These are phyloP conservation scores for Coelopa pilipes DNA, from an alignment of 2,888 invertebrate genomes.

Conservation along the genomic window DNA sequence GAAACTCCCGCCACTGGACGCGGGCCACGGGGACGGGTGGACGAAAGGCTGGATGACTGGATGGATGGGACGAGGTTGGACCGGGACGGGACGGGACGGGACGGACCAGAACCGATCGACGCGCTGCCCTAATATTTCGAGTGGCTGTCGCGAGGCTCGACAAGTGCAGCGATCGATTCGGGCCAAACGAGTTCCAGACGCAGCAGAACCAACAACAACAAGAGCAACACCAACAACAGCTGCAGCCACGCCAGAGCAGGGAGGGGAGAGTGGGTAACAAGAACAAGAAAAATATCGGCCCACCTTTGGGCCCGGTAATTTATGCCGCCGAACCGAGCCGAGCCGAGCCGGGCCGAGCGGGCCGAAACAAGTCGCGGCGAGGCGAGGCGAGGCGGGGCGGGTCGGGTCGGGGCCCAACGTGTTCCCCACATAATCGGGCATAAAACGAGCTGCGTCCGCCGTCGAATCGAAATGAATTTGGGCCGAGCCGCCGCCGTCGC, in stretches of 20 bases:
- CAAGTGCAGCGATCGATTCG: slow-evolving; percentile 33
- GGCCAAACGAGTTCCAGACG: slow-evolving; percentile 25
- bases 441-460: slow-evolving; percentile 21
- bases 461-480: too few species aligned
- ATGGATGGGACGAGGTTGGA: background rate
- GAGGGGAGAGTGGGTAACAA: too few species aligned
- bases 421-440: slow-evolving; percentile 30
- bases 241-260: too few species aligned
- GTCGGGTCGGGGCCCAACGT: too few species aligned
- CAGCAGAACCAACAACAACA: too few species aligned
- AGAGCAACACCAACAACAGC: too few species aligned
- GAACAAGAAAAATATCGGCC: slow-evolving; percentile 14
- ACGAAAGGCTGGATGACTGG: background rate
- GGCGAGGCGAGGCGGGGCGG: too few species aligned
- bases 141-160: slow-evolving; percentile 28
- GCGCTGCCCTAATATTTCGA: slow-evolving; percentile 26
- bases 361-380: too few species aligned
- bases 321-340: slow-evolving; percentile 28
- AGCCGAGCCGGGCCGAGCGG: too few species aligned
- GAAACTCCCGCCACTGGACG: too few species aligned
- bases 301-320: slow-evolving; percentile 36
- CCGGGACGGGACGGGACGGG: background rate
- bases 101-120: slow-evolving; percentile 26
- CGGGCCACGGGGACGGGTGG: too few species aligned
- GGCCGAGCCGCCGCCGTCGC: too few species aligned